A percentile compares a stretch with the other conserved stretches of the same genome.
phyloP scores from a whole-genome alignment of 2,888 invertebrate genomes.

The Xestia xanthographa region DNA sequence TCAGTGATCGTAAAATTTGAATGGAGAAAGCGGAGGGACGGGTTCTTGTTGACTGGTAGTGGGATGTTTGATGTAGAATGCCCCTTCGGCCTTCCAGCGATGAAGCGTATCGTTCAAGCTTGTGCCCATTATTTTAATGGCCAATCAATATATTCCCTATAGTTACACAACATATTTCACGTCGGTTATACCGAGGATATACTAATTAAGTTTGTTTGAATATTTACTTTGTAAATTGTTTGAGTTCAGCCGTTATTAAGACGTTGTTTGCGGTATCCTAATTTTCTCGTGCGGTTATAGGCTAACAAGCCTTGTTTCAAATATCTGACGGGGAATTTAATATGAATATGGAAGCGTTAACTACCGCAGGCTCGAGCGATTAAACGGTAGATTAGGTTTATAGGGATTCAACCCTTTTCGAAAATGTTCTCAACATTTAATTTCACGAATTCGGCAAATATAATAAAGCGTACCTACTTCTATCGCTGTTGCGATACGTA shows the following conservation, averaged over 20 bases:
- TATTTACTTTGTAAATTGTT: constrained; percentile 88
- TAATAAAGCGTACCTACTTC: neutral
- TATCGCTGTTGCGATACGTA: neutral
- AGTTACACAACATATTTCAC: constrained; percentile 85
- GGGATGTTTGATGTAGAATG: constrained; percentile 75
- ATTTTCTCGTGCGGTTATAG: constrained; percentile 73
- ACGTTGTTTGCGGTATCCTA: constrained; percentile 78
- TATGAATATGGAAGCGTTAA: constrained; percentile 53
- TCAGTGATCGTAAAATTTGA: constrained; percentile 51
- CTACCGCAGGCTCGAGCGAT: constrained; percentile 37
- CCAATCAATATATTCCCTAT: constrained; percentile 86
- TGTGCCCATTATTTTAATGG: constrained; percentile 86
- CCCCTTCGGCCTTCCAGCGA: constrained; percentile 76
- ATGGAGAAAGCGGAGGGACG: constrained; percentile 47
- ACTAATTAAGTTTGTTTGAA: constrained; percentile 88
- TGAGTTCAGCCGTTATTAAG: constrained; percentile 85
- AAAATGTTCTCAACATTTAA: constrained; percentile 30
- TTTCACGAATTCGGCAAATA: constrained; percentile 17
- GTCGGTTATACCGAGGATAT: constrained; percentile 76
- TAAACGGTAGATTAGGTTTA: constrained; percentile 51
- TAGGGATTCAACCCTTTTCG: constrained; percentile 31
- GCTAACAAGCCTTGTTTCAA: constrained; percentile 62
- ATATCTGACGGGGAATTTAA: constrained; percentile 54
- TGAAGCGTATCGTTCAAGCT: constrained; percentile 83
- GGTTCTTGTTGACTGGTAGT: constrained; percentile 65